These are phyloP conservation scores for Aplodontia rufa DNA, from an alignment of 2,113 vertebrate species.

Conservation along the genomic window DNA sequence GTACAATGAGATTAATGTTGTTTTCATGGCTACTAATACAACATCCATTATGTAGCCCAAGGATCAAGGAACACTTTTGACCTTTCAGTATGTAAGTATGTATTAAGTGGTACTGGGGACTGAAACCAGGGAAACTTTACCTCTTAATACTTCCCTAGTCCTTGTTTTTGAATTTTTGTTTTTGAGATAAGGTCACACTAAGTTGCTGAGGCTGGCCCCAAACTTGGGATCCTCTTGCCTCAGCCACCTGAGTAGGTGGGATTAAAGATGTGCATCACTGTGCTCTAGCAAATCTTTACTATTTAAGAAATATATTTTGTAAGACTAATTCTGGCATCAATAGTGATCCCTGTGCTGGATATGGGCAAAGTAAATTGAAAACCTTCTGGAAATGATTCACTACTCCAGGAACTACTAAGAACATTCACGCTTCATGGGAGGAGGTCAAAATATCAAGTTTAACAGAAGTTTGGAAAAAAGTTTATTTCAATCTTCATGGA, in stretches of 20 bases:
- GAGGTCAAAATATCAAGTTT: neutral
- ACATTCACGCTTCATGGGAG: neutral
- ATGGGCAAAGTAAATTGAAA: neutral
- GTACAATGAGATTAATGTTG: neutral
- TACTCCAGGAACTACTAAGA: neutral
- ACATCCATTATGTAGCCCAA: neutral
- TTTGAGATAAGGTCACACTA: too few species aligned
- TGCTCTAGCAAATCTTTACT: neutral
- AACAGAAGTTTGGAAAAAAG: neutral
- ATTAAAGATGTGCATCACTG: too few species aligned
- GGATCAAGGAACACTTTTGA: neutral
- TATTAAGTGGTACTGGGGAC: too few species aligned
- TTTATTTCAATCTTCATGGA: neutral
- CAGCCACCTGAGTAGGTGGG: too few species aligned
- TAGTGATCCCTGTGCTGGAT: neutral
- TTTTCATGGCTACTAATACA: neutral
- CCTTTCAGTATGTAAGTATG: neutral
- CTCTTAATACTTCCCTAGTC: too few species aligned
- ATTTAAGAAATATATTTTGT: neutral
- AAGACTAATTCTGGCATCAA: neutral
- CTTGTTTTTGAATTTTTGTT: too few species aligned
- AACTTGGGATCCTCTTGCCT: too few species aligned
- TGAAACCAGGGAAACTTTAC: too few species aligned
- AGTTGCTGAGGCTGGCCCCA: too few species aligned
- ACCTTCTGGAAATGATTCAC: neutral